phyloP scores from a whole-genome alignment of 2,888 invertebrate species.

The Acheta domesticus region DNA sequence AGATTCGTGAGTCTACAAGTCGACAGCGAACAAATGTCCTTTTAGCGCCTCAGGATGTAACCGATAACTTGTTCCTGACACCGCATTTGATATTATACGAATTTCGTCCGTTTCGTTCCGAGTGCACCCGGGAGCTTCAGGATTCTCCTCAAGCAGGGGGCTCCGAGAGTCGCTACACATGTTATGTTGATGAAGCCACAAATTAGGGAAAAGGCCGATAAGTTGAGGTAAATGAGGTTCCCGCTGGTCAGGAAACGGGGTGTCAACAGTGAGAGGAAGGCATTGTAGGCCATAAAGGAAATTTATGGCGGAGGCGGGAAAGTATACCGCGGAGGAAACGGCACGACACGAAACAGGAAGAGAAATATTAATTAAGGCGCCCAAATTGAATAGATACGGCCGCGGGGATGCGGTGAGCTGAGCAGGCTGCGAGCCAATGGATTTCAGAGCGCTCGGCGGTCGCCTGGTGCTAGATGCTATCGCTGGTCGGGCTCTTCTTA shows the following conservation, averaged over 20 bases:
- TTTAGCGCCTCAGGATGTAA: not conserved
- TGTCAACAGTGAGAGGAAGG: not conserved
- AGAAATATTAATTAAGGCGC: not conserved
- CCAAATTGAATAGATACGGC: not conserved
- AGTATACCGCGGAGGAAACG: not conserved
- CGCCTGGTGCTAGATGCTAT: no score
- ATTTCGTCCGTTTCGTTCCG: no score
- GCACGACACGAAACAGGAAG: not conserved
- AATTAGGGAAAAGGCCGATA: not conserved
- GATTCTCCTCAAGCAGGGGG: not conserved
- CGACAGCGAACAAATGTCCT: not conserved
- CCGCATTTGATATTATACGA: not conserved
- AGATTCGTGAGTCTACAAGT: no score
- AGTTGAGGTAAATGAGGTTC: conserved; percentile 3
- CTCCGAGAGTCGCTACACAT: not conserved
- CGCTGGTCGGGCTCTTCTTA: no score
- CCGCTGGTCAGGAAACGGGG: conserved; percentile 3
- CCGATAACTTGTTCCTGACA: not conserved
- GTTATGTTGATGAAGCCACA: not conserved
- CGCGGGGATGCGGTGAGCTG: no score
- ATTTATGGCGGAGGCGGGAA: not conserved
- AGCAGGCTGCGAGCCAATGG: no score
- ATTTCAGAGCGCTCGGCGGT: no score
- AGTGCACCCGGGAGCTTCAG: no score
- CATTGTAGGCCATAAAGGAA: conserved; percentile 9